Conservation (phyloP, 2,113 vertebrate genomes). For the Nipponia nippon region DNA sequence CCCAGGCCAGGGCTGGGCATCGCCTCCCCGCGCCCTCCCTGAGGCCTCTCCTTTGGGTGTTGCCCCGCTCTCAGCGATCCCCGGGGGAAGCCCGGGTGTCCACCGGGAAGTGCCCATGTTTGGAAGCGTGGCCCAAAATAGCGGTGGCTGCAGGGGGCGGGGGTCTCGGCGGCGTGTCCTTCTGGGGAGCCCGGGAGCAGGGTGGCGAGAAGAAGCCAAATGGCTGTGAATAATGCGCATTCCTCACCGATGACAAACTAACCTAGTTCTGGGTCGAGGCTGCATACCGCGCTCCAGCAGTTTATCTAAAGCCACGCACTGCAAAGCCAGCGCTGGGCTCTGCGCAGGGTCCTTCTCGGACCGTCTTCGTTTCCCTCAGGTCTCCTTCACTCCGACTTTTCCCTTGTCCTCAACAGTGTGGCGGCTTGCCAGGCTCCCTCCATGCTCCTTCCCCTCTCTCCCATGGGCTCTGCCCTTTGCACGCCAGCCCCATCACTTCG, state of each 20-base stretch:
- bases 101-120: neutral
- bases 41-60: neutral
- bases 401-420: fast-evolving
- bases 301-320: neutral
- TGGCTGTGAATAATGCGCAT: slow-evolving; percentile 29
- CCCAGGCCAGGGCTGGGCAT: neutral
- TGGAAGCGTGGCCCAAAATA: slow-evolving; percentile 23
- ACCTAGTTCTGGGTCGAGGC: neutral
- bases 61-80: neutral
- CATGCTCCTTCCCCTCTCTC: neutral
- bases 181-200: neutral
- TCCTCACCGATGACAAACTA: slow-evolving; percentile 2
- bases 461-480: neutral
- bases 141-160: fast-evolving
- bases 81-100: neutral
- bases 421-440: neutral
- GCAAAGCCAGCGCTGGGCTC: neutral
- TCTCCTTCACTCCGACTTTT: neutral
- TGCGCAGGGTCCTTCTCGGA: neutral
- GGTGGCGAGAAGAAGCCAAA: neutral
- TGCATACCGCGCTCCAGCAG: neutral
- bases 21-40: neutral
- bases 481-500: fast-evolving
- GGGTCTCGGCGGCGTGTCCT: neutral
- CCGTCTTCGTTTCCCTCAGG: fast-evolving